Base-by-base conservation (phyloP, 2,888 invertebrate genomes). In the Clepsis dumicolana region DNA sequence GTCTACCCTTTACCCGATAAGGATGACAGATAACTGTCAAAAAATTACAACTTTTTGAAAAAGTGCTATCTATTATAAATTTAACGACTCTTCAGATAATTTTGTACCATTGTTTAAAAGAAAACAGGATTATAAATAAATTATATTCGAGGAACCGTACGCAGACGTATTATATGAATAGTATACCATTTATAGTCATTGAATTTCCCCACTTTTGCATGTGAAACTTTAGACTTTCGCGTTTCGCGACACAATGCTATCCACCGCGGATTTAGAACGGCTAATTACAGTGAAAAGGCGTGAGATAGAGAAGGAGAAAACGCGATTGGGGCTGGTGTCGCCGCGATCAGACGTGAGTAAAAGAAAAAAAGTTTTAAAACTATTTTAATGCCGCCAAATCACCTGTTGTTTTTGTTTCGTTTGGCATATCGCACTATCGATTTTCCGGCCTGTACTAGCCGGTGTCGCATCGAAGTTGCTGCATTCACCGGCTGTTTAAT, bases 281-380 rank as follows among this genome's bases (percentile, higher is more conserved):
- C 81, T 93, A 81, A 92, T 93, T 87, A 76, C 82, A 60, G 82
- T 78, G 82, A 93, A 93, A 89, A 91, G 84, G 79, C 85, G 84
- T 82, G 89, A 90, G 81, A 89, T 93, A 79, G 84, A 90, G 78
- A 82, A 81, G 70, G 93, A 93, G 84, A 93, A 93, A 88, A 79
- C 75, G 24, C 74, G 75, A 70, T 79, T 93, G 62, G 91, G 91
- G 35, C 75, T 90, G 65, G 71, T 74, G 41, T 74, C 79, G 25
- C 70, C 76, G 35, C 67, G 48, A 56, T 70, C 70, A 32, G 72
- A 73, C 50, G 73, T 68, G 41, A 67, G 67, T 67, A 54, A n/a
- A 12, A 24, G n/a, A 25, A 38, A 25, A n/a, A 53, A 18, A 38
- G 10, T 35, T 59, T 59, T 59, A 32, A 52, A 62, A 63, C 62